These are phyloP conservation scores for Tipula lateralis DNA, from an alignment of 2,888 invertebrate genomes.

Conservation along the genomic window DNA sequence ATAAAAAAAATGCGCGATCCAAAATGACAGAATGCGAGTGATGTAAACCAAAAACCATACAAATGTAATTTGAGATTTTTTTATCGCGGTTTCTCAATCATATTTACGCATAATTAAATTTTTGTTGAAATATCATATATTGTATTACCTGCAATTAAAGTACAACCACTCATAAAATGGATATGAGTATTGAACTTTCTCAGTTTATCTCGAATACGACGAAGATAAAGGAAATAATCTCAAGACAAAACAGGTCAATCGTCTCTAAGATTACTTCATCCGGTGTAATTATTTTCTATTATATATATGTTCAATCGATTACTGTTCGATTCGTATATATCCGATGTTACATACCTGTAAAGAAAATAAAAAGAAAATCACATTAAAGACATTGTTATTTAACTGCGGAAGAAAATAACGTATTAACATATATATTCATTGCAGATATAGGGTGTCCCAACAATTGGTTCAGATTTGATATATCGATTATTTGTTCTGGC, in stretches of 20 bases:
- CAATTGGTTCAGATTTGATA: no score
- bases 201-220: no score
- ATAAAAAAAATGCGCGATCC: not conserved
- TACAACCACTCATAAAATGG: not conserved
- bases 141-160: not conserved
- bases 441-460: no score
- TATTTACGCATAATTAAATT: conserved; percentile 1
- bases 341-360: not conserved
- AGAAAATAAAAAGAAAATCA: not conserved
- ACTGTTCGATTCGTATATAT: not conserved
- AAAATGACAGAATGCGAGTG: not conserved
- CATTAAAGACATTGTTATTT: not conserved
- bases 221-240: not conserved
- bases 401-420: not conserved
- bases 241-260: not conserved
- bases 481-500: no score
- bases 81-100: not conserved
- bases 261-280: not conserved
- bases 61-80: not conserved
- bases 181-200: not conserved
- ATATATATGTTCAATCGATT: not conserved
- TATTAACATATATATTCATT: not conserved
- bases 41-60: not conserved
- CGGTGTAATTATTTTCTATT: not conserved
- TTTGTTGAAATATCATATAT: not conserved